These are phyloP conservation scores for Drosophila yooni DNA, from an alignment of 2,888 invertebrate species.

Conservation along the genomic window DNA sequence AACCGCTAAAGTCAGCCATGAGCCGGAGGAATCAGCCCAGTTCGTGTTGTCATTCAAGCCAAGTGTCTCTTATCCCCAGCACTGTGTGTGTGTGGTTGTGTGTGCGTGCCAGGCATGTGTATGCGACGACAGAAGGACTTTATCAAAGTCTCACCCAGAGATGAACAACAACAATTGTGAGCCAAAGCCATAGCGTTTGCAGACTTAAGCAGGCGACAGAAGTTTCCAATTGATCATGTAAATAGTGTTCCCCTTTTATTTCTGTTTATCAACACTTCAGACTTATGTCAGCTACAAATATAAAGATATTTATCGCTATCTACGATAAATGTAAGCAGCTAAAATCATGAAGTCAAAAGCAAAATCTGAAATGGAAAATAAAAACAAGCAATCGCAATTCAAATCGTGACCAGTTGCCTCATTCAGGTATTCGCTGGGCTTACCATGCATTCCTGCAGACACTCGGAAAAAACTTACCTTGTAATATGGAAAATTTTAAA, in stretches of 20 bases:
- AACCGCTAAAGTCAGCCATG: conserved; percentile 6
- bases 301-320: not conserved
- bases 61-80: conserved; percentile 62
- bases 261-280: not conserved
- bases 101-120: conserved; percentile 56
- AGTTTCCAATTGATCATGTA: conserved; percentile 15
- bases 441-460: not conserved
- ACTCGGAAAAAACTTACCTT: not conserved
- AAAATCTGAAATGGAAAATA: not conserved
- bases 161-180: conserved; percentile 13
- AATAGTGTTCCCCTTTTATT: not conserved
- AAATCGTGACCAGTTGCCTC: not conserved
- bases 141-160: not conserved
- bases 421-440: not conserved
- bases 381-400: not conserved
- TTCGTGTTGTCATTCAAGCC: conserved; percentile 41
- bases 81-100: conserved; percentile 50
- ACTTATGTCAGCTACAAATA: not conserved
- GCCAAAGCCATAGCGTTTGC: not conserved
- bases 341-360: not conserved
- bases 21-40: not conserved
- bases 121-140: conserved; percentile 14
- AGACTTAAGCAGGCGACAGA: not conserved
- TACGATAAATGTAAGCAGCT: not conserved
- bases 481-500: not conserved